A percentile compares a stretch with the other conserved stretches of the same genome.
Evolutionary conservation across 1,140 invertebrate species (phyloP).

Genomic region (Coenobita brevimanus): DNA sequence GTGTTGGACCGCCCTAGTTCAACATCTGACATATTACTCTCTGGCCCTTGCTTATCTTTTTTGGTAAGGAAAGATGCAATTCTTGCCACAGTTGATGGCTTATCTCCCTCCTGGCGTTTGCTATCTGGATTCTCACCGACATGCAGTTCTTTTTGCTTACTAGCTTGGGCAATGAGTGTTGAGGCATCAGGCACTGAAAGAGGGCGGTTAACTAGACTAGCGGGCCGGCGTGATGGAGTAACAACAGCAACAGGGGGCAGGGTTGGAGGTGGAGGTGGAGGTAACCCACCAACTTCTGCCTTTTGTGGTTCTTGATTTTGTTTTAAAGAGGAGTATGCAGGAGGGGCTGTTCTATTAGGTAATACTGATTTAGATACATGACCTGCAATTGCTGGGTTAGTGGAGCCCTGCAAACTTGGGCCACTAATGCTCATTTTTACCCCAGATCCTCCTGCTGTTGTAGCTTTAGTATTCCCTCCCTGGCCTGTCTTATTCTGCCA

Average conservation of each 20-base stretch:
- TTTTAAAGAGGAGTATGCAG: constrained; percentile 3
- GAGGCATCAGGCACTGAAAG: constrained; percentile 66
- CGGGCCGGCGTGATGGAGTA: constrained; percentile 45
- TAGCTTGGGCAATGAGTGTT: constrained; percentile 42
- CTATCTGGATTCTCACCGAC: not conserved
- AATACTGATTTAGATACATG: constrained; percentile 28
- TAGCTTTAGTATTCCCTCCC: not conserved
- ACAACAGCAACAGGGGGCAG: constrained; percentile 52
- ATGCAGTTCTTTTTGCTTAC: not conserved
- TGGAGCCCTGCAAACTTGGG: constrained; percentile 66
- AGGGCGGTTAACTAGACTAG: constrained; percentile 45
- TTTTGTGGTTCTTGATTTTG: not conserved
- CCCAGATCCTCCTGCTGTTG: not conserved
- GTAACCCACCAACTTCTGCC: not conserved
- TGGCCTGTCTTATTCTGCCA: not conserved
- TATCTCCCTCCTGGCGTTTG: constrained; percentile 48
- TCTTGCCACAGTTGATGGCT: constrained; percentile 59
- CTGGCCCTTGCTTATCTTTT: constrained; percentile 59
- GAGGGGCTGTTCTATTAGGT: constrained; percentile 44
- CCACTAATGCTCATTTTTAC: constrained; percentile 58
- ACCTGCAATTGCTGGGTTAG: constrained; percentile 60
- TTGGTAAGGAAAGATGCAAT: constrained; percentile 68
- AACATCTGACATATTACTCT: constrained; percentile 28
- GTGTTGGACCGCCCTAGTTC: constrained; percentile 60
- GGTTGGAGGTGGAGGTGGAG: not conserved